phyloP scores from a whole-genome alignment of 2,797 vertebrate genomes.

The Propithecus deckenii region DNA sequence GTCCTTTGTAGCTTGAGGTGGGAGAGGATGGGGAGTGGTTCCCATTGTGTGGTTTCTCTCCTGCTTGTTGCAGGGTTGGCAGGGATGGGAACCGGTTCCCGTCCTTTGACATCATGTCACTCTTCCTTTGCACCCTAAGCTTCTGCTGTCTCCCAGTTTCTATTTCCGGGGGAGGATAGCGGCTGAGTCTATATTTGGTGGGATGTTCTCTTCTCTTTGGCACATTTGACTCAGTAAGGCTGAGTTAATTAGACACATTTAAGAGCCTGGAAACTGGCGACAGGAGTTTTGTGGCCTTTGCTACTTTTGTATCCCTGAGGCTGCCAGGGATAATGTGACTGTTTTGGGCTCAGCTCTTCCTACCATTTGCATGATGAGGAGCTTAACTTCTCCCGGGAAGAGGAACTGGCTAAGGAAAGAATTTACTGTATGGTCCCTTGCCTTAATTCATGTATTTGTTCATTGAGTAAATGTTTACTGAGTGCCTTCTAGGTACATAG shows the following conservation, averaged over 20 bases:
- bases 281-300: slow-evolving; percentile 20
- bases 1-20: not conserved
- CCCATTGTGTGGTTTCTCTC: not conserved
- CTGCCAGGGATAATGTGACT: slow-evolving; percentile 14
- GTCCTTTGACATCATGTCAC: slow-evolving; percentile 40
- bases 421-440: not conserved
- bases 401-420: not conserved
- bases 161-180: slow-evolving; percentile 64
- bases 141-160: slow-evolving; percentile 47
- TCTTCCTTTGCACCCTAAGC: slow-evolving; percentile 11
- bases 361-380: not conserved
- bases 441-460: not conserved
- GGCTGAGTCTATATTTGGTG: slow-evolving; percentile 67
- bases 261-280: slow-evolving; percentile 50
- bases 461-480: not conserved
- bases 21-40: not conserved
- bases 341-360: not conserved
- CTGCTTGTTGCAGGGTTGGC: not conserved
- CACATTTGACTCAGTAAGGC: slow-evolving; percentile 61
- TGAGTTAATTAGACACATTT: slow-evolving; percentile 60
- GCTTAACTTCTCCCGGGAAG: not conserved
- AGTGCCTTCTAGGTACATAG: not conserved
- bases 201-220: slow-evolving; percentile 61
- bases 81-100: not conserved
- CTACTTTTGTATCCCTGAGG: not conserved